Base-by-base conservation (phyloP, 2,888 invertebrate species). In the Leptinotarsa tumamoca region DNA sequence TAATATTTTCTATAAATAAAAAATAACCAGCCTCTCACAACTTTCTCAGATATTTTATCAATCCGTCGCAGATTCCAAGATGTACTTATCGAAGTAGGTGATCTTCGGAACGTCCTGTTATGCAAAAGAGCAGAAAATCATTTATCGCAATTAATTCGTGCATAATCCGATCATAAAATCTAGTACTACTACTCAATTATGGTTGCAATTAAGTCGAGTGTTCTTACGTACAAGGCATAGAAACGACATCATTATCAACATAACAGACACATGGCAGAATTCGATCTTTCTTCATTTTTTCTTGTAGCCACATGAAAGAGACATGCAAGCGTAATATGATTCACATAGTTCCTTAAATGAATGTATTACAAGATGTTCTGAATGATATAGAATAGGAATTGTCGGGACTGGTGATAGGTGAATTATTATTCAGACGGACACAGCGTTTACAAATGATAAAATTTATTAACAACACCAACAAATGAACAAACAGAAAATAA, bases 201-300 rank as follows among this genome's bases (percentile, higher is more conserved):
- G 17, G n/a, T 63, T 43, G 27, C 63, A 63, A 63, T 63, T 63
- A 63, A 63, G 18, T 15, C 63, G 33, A 63, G 63, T 63, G 63
- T n/a, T 27, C 33, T n/a, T n/a, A 63, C 43, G 43, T n/a, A 18
- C 4, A 33, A 7, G 63, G 63, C 63, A 63, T 63, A 63, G n/a
- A 43, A 63, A 63, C 43, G 63, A 63, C 63, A 63, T 63, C 63
- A 63, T 63, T 63, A 43, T 63, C 63, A 43, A n/a, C 63, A 33
- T 63, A 43, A n/a, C 33, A 33, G 63, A 10, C 43, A n/a, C 33
- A 33, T 63, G 18, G 58, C 63, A n/a, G 58, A 21, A 63, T 27
- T 43, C 43, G 4, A n/a, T 27, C 33, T 18, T 63, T 43, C 21
- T 23, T 58, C 3, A 33, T 27, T 33, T 17, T 14, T 18, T 17